Conservation (phyloP, 1,140 invertebrate species). For the Zaprionus africanus region DNA sequence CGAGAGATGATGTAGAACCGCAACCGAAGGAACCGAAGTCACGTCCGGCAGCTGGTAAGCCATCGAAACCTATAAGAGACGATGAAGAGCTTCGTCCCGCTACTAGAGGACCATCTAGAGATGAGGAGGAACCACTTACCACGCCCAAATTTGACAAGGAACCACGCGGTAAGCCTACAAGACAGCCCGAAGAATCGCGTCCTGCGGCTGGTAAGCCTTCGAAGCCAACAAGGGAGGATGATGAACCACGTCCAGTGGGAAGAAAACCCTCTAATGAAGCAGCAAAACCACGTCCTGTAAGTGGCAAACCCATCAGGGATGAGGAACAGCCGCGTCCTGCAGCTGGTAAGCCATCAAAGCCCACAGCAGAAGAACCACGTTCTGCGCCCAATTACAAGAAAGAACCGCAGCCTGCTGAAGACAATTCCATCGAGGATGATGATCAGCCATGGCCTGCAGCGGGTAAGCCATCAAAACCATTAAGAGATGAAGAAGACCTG, state of each 20-base stretch:
- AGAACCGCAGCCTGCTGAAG: background rate
- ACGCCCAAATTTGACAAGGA: background rate
- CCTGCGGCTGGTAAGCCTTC: slow-evolving; percentile 11
- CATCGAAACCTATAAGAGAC: background rate
- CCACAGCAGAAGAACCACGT: slow-evolving; percentile 2
- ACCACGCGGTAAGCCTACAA: background rate
- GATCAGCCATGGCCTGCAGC: slow-evolving; percentile 7
- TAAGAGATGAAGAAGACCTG: slow-evolving; percentile 3
- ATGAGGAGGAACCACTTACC: background rate
- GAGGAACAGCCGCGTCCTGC: slow-evolving; percentile 7
- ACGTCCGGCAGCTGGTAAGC: background rate
- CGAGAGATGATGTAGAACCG: background rate
- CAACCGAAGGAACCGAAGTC: background rate
- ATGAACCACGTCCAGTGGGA: background rate
- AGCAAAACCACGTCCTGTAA: background rate
- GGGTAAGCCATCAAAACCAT: slow-evolving; percentile 9
- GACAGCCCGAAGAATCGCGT: background rate
- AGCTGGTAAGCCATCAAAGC: slow-evolving; percentile 7
- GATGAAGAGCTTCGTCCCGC: background rate
- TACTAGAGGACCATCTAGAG: background rate
- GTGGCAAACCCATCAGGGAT: slow-evolving; percentile 7
- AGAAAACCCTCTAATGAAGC: background rate
- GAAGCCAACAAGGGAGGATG: background rate
- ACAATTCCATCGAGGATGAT: background rate
- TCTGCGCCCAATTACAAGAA: background rate